These are phyloP conservation scores for Tubulanus polymorphus DNA, from an alignment of 2,888 invertebrate genomes.

Conservation along the genomic window DNA sequence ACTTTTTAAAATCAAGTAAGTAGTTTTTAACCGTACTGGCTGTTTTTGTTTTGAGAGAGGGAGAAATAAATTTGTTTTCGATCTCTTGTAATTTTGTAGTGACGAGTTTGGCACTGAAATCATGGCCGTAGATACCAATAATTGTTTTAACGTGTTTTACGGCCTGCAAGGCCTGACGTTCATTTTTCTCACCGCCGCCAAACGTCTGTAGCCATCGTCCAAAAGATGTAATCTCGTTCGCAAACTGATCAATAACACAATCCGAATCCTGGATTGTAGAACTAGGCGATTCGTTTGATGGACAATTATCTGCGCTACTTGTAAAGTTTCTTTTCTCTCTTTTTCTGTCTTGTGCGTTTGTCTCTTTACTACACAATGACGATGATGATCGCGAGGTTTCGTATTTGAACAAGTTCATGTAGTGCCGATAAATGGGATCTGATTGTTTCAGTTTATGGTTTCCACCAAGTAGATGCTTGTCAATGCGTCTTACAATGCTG, in stretches of 20 bases:
- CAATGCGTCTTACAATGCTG: slow-evolving; percentile 1
- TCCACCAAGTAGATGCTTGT: slow-evolving; percentile 1
- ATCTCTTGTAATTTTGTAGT: background rate
- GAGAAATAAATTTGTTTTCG: slow-evolving; percentile 4
- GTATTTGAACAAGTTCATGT: background rate
- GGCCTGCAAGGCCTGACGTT: slow-evolving; percentile 4
- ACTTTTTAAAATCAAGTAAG: slow-evolving; percentile 2
- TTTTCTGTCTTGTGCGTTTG: background rate
- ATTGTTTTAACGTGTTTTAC: slow-evolving; percentile 1
- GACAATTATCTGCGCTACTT: background rate
- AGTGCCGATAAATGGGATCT: background rate
- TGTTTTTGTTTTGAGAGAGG: slow-evolving; percentile 3
- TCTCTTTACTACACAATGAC: background rate
- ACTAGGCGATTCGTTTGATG: background rate
- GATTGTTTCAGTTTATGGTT: slow-evolving; percentile 1
- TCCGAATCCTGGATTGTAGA: background rate
- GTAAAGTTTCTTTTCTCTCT: background rate
- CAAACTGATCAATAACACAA: background rate
- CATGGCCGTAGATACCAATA: slow-evolving; percentile 2
- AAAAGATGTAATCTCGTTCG: slow-evolving; percentile 3
- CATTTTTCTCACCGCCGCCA: slow-evolving; percentile 1
- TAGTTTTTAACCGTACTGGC: slow-evolving; percentile 4
- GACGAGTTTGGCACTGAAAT: slow-evolving; percentile 1
- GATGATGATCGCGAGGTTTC: background rate
- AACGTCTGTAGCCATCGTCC: slow-evolving; percentile 3